phyloP scores from a whole-genome alignment of 2,797 vertebrate species.

The Petrocephalus schoutedeni region DNA sequence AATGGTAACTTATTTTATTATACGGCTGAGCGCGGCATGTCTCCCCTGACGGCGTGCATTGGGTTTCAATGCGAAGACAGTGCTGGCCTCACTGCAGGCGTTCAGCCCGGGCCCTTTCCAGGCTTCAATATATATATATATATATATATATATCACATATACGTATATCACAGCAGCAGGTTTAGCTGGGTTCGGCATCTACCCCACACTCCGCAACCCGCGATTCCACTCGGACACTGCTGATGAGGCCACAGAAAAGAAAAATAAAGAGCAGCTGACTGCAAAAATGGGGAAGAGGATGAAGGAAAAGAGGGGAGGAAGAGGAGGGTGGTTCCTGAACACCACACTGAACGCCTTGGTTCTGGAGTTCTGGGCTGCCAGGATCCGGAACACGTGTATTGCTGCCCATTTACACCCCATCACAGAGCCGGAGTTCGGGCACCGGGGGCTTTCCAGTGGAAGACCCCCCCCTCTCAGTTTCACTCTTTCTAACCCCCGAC shows the following conservation, averaged over 20 bases:
- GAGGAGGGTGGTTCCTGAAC: slow-evolving; percentile 32
- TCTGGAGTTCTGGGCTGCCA: neutral
- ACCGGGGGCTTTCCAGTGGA: slow-evolving; percentile 7
- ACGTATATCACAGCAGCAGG: neutral
- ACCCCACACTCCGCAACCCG: neutral
- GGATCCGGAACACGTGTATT: slow-evolving; percentile 18
- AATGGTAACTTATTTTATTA: neutral
- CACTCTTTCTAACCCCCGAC: neutral
- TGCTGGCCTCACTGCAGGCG: neutral
- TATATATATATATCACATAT: neutral
- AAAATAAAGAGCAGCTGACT: no score
- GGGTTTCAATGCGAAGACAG: neutral
- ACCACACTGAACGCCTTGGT: slow-evolving; percentile 20
- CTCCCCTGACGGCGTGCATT: neutral
- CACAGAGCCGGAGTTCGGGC: slow-evolving; percentile 17
- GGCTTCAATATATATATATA: neutral
- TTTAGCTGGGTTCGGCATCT: neutral
- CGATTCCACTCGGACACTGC: neutral
- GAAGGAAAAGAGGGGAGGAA: neutral
- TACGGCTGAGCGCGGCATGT: neutral
- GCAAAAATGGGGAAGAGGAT: neutral
- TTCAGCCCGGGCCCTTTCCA: neutral
- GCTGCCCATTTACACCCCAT: slow-evolving; percentile 29
- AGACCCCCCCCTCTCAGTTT: neutral
- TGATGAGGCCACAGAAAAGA: slow-evolving; percentile 16